phyloP scores from a whole-genome alignment of 2,888 invertebrate genomes.

The Gymnocheta viridis region DNA sequence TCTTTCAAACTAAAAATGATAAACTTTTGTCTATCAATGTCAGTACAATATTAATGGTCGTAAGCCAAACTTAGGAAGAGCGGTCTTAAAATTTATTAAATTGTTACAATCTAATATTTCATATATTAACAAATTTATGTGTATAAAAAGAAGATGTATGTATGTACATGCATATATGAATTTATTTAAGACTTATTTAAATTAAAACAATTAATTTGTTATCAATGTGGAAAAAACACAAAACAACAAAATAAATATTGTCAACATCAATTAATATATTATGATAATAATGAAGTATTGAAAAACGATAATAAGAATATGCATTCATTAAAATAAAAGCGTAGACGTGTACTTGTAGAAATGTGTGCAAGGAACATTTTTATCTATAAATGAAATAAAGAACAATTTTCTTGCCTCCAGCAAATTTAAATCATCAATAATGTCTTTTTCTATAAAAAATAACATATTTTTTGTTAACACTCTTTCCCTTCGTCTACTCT shows the following conservation, averaged over 20 bases:
- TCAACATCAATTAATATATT: constrained; percentile 6
- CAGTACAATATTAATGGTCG: constrained; percentile 21
- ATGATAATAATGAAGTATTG: no score
- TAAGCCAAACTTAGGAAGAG: background rate
- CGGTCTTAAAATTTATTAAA: background rate
- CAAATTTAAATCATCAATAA: constrained; percentile 21
- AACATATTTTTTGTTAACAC: background rate
- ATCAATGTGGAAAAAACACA: background rate
- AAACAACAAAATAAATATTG: constrained; percentile 2
- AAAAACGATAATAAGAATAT: constrained; percentile 10
- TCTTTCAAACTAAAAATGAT: constrained; percentile 3
- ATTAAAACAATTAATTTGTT: background rate
- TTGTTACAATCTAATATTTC: background rate
- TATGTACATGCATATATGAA: no score
- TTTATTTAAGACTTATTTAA: no score
- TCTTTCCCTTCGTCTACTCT: constrained; percentile 2
- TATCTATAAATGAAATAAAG: constrained; percentile 12
- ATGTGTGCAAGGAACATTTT: background rate
- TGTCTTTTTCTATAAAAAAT: background rate
- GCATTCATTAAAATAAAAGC: background rate
- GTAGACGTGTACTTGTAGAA: background rate
- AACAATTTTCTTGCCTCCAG: background rate
- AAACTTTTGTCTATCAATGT: constrained; percentile 3
- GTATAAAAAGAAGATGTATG: no score
- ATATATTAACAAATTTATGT: background rate